Base-by-base conservation (phyloP, 2,888 invertebrate genomes). In the Hanleya hanleyi region DNA sequence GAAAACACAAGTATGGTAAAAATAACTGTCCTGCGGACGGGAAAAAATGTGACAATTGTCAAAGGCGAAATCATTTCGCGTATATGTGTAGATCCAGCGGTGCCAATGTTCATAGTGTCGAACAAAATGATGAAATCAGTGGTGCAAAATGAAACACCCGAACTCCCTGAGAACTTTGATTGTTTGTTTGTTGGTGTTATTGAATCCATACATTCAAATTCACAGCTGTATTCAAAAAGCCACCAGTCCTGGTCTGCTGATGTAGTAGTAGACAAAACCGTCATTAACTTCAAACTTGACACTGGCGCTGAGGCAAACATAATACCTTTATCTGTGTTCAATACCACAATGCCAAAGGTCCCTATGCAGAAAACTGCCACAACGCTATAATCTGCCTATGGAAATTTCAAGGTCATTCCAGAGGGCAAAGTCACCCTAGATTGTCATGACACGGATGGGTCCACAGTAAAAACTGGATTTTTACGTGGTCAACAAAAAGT, bases 21-120 rank as follows among this genome's bases (percentile, higher is more conserved):
- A 51, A 64, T 26, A n/a, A 36, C 15, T 75, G 75, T 69, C 77
- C 75, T 9, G 77, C 77, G 18, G 75, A 69, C 70, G 75, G 77
- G n/a, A 15, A 71, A 69, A 67, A 36, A 50, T 71, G 69, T 61
- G 35, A 67, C 18, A 67, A 36, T 5, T 71, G 71, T 29, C 47
- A 65, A 49, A 47, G 35, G 22, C 29, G 33, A 35, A 71, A 76
- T 66, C 73, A 76, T 37, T 73, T 74, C 50, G 47, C 41, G 26
- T 67, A 50, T 41, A 22, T 65, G 61, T 71, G 64, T 51, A 36
- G 36, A 5, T 62, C 32, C 22, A 51, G 51, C 22, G 15, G 51
- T 51, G 26, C 51, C n/a, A n/a, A n/a, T 51, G 15, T 51, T 22
- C 51, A 51, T 51, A 26, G 6, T 51, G 26, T 22, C 22, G n/a